phyloP scores from a whole-genome alignment of 1,140 invertebrate species.

The Cydia amplana region DNA sequence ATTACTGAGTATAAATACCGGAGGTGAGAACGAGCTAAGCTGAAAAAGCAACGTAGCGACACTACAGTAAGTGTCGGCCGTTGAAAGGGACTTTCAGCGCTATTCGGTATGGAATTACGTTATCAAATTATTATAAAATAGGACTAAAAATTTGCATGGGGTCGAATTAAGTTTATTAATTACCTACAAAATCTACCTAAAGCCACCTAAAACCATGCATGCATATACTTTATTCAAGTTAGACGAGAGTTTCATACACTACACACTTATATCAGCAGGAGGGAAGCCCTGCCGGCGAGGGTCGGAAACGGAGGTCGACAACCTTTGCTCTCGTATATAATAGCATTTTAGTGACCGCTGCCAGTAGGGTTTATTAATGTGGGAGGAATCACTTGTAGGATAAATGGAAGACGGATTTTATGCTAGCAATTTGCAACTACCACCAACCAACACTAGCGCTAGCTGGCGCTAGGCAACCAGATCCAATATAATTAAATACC shows the following conservation, averaged over 20 bases:
- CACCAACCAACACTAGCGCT: too few relatives aligned
- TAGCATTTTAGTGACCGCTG: slow-evolving; percentile 38
- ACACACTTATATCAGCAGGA: not conserved
- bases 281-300: not conserved
- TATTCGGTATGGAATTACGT: too few relatives aligned
- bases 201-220: not conserved
- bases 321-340: slow-evolving; percentile 42
- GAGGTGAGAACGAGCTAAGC: too few relatives aligned
- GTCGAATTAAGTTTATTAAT: too few relatives aligned
- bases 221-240: not conserved
- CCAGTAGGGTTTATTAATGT: slow-evolving; percentile 44
- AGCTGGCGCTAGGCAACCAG: not conserved
- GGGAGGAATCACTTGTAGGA: slow-evolving; percentile 24
- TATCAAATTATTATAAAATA: too few relatives aligned
- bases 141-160: too few relatives aligned
- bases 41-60: too few relatives aligned
- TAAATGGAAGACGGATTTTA: not conserved
- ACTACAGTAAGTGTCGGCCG: too few relatives aligned
- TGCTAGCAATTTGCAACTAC: not conserved
- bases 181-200: not conserved
- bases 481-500: too few relatives aligned
- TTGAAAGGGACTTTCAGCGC: too few relatives aligned
- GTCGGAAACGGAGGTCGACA: slow-evolving; percentile 35
- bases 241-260: not conserved
- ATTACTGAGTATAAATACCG: too few relatives aligned